Conservation (phyloP, 2,113 vertebrate genomes). For the Phylloscopus whistleri region DNA sequence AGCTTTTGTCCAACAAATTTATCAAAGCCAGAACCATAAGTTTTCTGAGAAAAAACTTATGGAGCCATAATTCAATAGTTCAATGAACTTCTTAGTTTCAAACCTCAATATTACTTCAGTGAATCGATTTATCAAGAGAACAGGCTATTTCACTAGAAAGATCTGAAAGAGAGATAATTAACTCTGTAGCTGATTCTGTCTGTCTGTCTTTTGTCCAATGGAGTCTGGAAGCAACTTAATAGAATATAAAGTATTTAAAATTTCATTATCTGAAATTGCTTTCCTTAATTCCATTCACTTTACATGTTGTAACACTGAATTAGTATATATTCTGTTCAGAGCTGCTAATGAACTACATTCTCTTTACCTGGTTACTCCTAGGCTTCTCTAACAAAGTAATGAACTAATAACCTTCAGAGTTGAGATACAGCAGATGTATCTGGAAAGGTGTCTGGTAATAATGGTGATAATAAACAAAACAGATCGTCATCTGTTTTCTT, state of each 20-base stretch:
- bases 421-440: conserved; percentile 49
- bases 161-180: conserved; percentile 62
- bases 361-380: conserved; percentile 49
- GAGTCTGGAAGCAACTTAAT: conserved; percentile 58
- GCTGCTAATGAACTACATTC: conserved; percentile 52
- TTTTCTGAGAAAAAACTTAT: background rate
- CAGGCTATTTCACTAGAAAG: conserved; percentile 33
- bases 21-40: background rate
- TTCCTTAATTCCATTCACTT: conserved; percentile 56
- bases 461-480: background rate
- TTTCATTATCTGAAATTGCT: conserved; percentile 60
- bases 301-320: conserved; percentile 47
- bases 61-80: background rate
- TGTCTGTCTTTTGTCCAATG: conserved; percentile 47
- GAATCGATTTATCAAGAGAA: conserved; percentile 33
- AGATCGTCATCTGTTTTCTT: conserved; percentile 13
- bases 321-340: conserved; percentile 35
- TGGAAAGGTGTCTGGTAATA: conserved; percentile 53
- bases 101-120: conserved; percentile 14
- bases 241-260: conserved; percentile 52
- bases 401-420: conserved; percentile 51
- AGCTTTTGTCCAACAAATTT: background rate
- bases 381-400: conserved; percentile 36
- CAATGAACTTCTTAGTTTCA: background rate
- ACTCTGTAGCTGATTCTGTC: conserved; percentile 46